Conservation (phyloP, 2,797 vertebrate genomes). For the Lateolabrax maculatus region DNA sequence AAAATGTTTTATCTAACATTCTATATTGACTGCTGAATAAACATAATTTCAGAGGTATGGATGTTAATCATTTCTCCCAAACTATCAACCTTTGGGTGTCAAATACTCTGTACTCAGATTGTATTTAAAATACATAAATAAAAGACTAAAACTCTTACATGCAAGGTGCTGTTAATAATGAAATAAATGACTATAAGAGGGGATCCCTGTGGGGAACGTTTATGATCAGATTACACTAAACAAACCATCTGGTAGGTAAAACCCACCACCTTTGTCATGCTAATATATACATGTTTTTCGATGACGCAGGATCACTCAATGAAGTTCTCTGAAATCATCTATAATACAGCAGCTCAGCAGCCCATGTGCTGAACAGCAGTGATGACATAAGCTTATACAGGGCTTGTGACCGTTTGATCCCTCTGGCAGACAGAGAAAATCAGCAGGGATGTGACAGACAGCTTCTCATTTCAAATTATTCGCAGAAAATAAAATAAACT, state of each 20-base stretch:
- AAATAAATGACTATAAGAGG: not conserved
- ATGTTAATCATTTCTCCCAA: slow-evolving; percentile 59
- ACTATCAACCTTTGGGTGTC: slow-evolving; percentile 27
- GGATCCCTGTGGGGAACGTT: not conserved
- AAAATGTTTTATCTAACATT: slow-evolving; percentile 85
- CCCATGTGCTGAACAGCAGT: slow-evolving; percentile 9
- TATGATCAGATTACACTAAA: slow-evolving; percentile 41
- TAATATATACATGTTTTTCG: slow-evolving; percentile 15
- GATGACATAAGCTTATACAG: slow-evolving; percentile 32
- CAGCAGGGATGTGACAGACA: slow-evolving; percentile 12
- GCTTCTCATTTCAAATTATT: slow-evolving; percentile 16
- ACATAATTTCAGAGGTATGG: slow-evolving; percentile 79
- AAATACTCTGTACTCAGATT: slow-evolving; percentile 45
- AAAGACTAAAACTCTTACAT: slow-evolving; percentile 32
- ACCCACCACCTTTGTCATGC: slow-evolving; percentile 28
- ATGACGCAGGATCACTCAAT: not conserved
- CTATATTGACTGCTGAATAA: slow-evolving; percentile 88
- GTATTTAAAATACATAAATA: slow-evolving; percentile 55
- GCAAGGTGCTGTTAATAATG: slow-evolving; percentile 23
- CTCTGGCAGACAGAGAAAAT: not conserved
- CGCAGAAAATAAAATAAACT: not conserved
- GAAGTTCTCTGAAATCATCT: slow-evolving; percentile 32
- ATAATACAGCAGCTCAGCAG: slow-evolving; percentile 41
- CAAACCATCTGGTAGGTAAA: slow-evolving; percentile 39
- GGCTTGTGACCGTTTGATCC: slow-evolving; percentile 24